Evolutionary conservation across 2,113 vertebrate species (phyloP), one percentile per base, ranked within the genome.

Genomic region (Rhagologus leucostigma): DNA sequence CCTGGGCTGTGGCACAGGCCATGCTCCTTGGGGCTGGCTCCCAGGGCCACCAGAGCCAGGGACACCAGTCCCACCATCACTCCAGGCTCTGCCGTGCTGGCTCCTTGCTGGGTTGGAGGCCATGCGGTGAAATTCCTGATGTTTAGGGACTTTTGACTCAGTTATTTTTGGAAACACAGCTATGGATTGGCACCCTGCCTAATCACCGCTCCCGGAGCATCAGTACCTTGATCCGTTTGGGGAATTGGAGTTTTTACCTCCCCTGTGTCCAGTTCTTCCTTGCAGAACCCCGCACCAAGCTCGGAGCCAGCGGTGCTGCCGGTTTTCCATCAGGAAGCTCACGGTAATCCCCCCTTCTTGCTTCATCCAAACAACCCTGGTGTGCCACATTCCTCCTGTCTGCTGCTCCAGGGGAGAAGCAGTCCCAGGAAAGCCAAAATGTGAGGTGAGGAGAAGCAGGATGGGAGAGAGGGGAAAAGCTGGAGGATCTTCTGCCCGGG

Each of bases 331-430:
- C 59, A 50, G 55, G 47, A 39, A 41, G 32, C 60, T 52, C 23
- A 7, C 0, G 1, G 23, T 68, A 89, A 95, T 95, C 65, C 47
- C 22, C 37, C 2, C 41, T 84, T 29, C 62, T 53, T 0, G 1
- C 69, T 70, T 87, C 85, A 82, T 89, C 87, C 94, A 95, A 94
- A 95, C 89, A 94, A 94, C 78, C 57, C 65, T 13, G 16, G 86
- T 8, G 22, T 64, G 77, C 70, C 87, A 57, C 94, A 89, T 94
- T 94, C 91, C 89, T 96, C 44, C 73, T 65, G 75, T 47, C 85
- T 68, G 67, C 80, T 32, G 13, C 39, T 50, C 20, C 4, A 1
- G 33, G 5, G 39, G 35, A 44, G 70, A 22, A 53, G 57, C 44
- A 33, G 52, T 9, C 65, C 64, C 29, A 15, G 86, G 47, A 81